Evolutionary conservation across 2,888 invertebrate species (phyloP).

Genomic region (Pelosia muscerda): DNA sequence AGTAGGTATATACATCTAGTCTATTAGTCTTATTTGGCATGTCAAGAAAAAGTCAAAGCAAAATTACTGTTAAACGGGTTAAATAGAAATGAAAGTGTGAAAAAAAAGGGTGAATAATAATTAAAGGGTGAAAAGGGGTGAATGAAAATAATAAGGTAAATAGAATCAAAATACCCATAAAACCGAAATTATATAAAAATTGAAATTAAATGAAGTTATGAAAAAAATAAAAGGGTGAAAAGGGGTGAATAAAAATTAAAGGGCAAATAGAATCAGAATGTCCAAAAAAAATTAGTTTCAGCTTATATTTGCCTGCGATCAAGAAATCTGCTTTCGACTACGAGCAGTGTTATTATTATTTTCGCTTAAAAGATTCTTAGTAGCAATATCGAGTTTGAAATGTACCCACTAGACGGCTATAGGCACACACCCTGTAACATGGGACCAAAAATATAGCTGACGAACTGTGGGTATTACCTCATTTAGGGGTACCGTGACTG

Average conservation of each 20-base stretch:
- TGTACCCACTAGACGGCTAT: neutral
- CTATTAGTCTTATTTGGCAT: conserved; percentile 1
- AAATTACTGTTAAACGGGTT: neutral
- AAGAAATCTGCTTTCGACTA: no score
- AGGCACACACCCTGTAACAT: neutral
- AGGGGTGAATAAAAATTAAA: neutral
- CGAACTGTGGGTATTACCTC: neutral
- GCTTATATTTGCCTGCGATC: neutral
- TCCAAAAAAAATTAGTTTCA: neutral
- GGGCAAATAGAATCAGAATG: neutral
- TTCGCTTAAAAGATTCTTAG: neutral
- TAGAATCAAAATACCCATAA: neutral
- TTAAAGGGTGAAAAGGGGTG: neutral
- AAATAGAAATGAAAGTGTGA: neutral
- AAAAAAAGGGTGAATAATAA: neutral
- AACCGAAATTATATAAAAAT: no score
- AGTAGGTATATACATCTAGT: neutral
- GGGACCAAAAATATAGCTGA: neutral
- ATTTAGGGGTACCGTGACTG: neutral
- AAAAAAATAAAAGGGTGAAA: no score
- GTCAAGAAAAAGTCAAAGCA: neutral
- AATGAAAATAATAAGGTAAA: neutral
- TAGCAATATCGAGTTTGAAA: neutral
- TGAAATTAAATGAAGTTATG: no score
- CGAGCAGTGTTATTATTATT: neutral